Base-by-base conservation (phyloP, 2,888 invertebrate genomes). In the Dynastes grantii region DNA sequence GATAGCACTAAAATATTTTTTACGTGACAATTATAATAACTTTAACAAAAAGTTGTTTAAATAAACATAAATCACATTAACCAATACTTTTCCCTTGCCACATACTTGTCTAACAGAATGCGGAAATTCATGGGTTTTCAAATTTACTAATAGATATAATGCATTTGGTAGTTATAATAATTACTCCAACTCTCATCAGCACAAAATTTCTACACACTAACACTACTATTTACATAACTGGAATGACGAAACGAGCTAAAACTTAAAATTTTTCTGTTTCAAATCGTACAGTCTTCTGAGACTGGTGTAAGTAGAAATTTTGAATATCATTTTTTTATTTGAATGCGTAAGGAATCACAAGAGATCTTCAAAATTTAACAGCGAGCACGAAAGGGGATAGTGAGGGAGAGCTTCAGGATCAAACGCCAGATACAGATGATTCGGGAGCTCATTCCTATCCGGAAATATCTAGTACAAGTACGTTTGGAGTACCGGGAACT, bases 391-490 rank as follows among this genome's bases (percentile, higher is more conserved):
- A 89, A 83, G 90, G 90, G 53, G 91, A 91, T 83, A 94, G 94
- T 65, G 95, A 95, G 87, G 94, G 92, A 82, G 94, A 94, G 83
- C 88, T 92, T 81, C 92, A 92, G 83, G 94, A 94, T 86, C 92
- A 92, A 83, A 93, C 93, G 65, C 93, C 94, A 4, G 95, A 95
- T 88, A 94, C 95, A 2, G 95, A 95, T 86, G 94, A 93, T 87
- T 93, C 93, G 0, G 91, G 90, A 11, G 90, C 90, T 9, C 91
- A 89, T 86, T 91, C 90, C 22, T 90, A 90, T 82, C 90, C 89
- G 37, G 90, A 88, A 86, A 86, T 87, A 61, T 90, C 85, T 88
- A 89, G 89, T 67, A 86, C 90, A 83, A 86, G 88, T 81, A 89
- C 91, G 85, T 89, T 92, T 86, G 86, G 86, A 22, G 84, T 85